These are phyloP conservation scores for Baccha elongata DNA, from an alignment of 2,888 invertebrate species.

Conservation along the genomic window DNA sequence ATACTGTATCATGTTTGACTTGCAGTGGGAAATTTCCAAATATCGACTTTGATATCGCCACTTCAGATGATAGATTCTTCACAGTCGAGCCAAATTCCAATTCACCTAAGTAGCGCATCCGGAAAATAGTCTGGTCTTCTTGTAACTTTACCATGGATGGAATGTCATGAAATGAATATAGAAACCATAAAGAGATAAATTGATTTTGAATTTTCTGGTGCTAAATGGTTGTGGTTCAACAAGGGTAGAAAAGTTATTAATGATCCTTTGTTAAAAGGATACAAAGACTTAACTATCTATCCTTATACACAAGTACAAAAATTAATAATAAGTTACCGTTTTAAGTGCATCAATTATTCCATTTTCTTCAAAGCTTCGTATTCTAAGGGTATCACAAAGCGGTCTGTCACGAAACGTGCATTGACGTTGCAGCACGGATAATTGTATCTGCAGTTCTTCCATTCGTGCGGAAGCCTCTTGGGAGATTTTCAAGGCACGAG, in stretches of 20 bases:
- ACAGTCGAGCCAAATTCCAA: conserved; percentile 81
- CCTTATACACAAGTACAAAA: background rate
- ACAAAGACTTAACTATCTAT: background rate
- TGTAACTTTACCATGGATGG: conserved; percentile 78
- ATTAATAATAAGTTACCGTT: conserved; percentile 79
- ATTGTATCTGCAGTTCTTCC: conserved; percentile 82
- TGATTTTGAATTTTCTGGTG: conserved; percentile 34
- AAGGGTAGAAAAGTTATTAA: conserved; percentile 14
- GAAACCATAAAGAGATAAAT: conserved; percentile 33
- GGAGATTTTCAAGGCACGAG: conserved; percentile 81
- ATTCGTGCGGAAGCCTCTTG: conserved; percentile 82
- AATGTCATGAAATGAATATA: conserved; percentile 31
- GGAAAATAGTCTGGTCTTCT: conserved; percentile 82
- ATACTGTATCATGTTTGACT: conserved; percentile 81
- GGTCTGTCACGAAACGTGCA: conserved; percentile 88
- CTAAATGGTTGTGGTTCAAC: conserved; percentile 8
- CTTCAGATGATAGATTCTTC: conserved; percentile 82
- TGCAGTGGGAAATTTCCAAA: conserved; percentile 82
- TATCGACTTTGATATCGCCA: conserved; percentile 81
- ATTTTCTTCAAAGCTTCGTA: conserved; percentile 86
- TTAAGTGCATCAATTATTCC: conserved; percentile 82
- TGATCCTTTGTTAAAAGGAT: background rate
- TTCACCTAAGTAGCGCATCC: conserved; percentile 82
- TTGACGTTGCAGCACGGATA: conserved; percentile 84
- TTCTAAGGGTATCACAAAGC: conserved; percentile 90